Conservation (phyloP, 2,797 vertebrate genomes). For the Hypotaenidia philippensis region DNA sequence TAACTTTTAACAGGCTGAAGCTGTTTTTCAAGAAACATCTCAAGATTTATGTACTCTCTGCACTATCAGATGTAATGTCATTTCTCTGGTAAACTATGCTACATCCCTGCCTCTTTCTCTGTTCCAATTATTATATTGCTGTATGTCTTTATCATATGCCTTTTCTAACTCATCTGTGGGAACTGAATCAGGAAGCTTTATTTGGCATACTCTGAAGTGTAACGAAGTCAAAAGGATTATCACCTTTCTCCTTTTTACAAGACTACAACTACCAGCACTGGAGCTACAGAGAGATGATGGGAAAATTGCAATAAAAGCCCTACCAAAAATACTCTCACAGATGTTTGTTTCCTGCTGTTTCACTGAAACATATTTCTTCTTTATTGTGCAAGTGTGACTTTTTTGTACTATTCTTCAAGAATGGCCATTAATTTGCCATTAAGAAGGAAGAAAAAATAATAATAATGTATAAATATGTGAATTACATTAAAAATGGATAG, state of each 20-base stretch:
- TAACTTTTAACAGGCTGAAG: neutral
- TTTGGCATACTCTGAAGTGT: neutral
- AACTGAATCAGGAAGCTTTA: neutral
- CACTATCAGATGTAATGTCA: neutral
- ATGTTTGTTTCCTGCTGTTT: neutral
- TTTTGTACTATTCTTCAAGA: neutral
- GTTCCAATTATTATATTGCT: neutral
- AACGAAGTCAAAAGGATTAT: neutral
- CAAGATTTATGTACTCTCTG: neutral
- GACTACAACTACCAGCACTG: neutral
- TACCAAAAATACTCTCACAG: neutral
- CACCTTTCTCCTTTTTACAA: neutral
- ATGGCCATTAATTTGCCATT: neutral
- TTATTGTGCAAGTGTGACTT: neutral
- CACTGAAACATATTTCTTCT: neutral
- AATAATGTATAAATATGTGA: neutral
- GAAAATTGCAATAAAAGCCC: neutral
- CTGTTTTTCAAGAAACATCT: neutral
- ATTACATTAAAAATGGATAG: neutral
- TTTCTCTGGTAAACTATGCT: neutral
- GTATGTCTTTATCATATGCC: neutral
- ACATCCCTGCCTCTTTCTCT: neutral
- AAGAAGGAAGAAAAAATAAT: neutral
- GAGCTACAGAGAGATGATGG: neutral
- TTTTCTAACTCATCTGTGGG: neutral